These are phyloP conservation scores for Zaprionus gabonicus DNA, from an alignment of 1,140 invertebrate species.

Conservation along the genomic window DNA sequence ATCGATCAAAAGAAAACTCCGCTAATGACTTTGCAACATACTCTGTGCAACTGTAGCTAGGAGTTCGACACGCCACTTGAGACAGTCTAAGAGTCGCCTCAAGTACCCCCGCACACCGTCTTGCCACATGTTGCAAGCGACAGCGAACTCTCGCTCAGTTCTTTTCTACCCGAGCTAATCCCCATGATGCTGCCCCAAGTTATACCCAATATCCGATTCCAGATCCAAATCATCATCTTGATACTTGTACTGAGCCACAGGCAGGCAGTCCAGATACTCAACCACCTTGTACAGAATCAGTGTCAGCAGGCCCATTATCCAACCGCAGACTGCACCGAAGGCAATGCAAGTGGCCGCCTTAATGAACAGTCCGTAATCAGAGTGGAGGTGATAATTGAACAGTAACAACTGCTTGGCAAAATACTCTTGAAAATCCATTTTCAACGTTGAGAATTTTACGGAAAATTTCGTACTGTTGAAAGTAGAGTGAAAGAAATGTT, in stretches of 20 bases:
- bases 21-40: conserved; percentile 52
- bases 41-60: conserved; percentile 7
- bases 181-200: not conserved
- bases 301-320: conserved; percentile 55
- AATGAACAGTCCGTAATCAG: conserved; percentile 56
- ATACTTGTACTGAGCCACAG: conserved; percentile 5
- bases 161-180: conserved; percentile 3
- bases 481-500: not conserved
- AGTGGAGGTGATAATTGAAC: conserved; percentile 51
- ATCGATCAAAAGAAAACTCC: conserved; percentile 27
- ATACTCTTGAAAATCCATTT: conserved; percentile 56
- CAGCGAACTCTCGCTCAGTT: no score
- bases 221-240: conserved; percentile 58
- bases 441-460: conserved; percentile 19
- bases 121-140: not conserved
- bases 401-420: conserved; percentile 40
- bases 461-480: not conserved
- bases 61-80: conserved; percentile 46
- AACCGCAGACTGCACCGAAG: conserved; percentile 61
- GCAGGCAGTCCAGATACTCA: conserved; percentile 17
- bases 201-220: conserved; percentile 45
- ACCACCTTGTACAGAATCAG: conserved; percentile 52
- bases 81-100: conserved; percentile 53
- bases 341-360: conserved; percentile 60
- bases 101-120: not conserved